phyloP scores from a whole-genome alignment of 2,797 vertebrate genomes.

The Hipposideros larvatus region DNA sequence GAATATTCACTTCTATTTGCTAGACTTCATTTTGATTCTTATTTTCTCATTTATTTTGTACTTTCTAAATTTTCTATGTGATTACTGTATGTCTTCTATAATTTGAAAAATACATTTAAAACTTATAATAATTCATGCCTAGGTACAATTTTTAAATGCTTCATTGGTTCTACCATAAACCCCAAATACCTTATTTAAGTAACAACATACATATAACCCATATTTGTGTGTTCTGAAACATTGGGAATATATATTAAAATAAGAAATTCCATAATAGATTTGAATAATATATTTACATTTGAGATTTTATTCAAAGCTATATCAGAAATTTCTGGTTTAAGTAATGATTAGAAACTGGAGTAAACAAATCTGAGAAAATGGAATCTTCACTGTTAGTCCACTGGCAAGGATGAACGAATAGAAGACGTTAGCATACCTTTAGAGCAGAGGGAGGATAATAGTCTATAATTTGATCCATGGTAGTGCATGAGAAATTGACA shows the following conservation, averaged over 20 bases:
- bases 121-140: neutral
- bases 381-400: neutral
- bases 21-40: slow-evolving; percentile 45
- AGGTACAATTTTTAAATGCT: neutral
- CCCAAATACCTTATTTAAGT: slow-evolving; percentile 25
- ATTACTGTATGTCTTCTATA: slow-evolving; percentile 2
- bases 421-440: neutral
- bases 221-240: neutral
- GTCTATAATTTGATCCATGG: neutral
- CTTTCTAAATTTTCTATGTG: slow-evolving; percentile 27
- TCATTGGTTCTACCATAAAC: neutral
- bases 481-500: neutral
- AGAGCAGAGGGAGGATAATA: neutral
- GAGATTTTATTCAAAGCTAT: neutral
- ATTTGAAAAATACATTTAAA: slow-evolving; percentile 46
- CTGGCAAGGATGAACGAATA: neutral
- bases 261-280: neutral
- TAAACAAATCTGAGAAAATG: neutral
- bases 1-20: neutral
- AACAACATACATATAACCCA: neutral
- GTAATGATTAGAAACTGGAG: neutral
- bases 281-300: slow-evolving; percentile 47
- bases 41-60: slow-evolving; percentile 14
- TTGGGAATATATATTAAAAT: neutral
- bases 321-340: neutral